Conservation (phyloP, 2,888 invertebrate genomes). For the Atethmia centrago region DNA sequence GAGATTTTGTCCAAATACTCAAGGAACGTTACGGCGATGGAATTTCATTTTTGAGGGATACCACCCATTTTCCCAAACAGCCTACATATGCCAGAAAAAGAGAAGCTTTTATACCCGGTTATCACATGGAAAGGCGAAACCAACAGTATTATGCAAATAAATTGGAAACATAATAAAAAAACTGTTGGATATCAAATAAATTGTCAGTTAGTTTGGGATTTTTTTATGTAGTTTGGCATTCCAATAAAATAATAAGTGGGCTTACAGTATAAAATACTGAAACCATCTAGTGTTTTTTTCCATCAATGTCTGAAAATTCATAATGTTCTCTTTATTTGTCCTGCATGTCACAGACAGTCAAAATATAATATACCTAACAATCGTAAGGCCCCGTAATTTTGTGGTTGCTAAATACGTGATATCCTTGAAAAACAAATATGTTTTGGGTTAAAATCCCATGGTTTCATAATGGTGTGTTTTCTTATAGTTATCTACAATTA, state of each 20-base stretch:
- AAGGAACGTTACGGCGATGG: constrained; percentile 76
- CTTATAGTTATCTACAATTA: constrained; percentile 2
- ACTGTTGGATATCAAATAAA: not conserved
- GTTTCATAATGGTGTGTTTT: not conserved
- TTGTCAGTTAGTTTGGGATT: not conserved
- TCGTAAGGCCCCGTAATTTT: no score
- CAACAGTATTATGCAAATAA: not conserved
- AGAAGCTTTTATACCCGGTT: constrained; percentile 68
- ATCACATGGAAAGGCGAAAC: constrained; percentile 26
- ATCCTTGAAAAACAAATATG: not conserved
- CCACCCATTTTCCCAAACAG: constrained; percentile 74
- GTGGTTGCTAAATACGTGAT: not conserved
- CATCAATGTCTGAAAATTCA: not conserved
- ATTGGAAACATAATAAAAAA: not conserved
- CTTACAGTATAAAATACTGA: not conserved
- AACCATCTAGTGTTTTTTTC: not conserved
- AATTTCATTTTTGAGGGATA: constrained; percentile 73
- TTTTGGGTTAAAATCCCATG: not conserved
- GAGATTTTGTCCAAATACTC: constrained; percentile 83
- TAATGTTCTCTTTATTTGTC: not conserved
- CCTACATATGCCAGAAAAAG: constrained; percentile 29
- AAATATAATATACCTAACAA: not conserved
- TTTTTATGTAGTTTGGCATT: not conserved
- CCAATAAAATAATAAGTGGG: not conserved
- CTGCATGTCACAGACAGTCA: not conserved